phyloP scores from a whole-genome alignment of 2,113 vertebrate genomes.

The Eonycteris spelaea region DNA sequence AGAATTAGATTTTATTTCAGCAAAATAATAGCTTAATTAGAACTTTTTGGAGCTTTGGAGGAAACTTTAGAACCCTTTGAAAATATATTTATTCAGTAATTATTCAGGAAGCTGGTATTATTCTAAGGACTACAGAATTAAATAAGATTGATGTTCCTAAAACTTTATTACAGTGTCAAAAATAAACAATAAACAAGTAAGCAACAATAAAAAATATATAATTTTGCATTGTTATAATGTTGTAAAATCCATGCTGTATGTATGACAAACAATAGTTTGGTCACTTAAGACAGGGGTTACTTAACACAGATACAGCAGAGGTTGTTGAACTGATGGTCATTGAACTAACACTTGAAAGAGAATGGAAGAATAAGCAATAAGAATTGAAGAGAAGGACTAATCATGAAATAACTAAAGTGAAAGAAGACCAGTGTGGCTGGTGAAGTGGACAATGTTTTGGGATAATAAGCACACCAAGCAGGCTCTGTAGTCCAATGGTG shows the following conservation, averaged over 20 bases:
- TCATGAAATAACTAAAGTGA: background rate
- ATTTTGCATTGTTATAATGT: background rate
- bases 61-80: background rate
- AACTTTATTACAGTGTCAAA: background rate
- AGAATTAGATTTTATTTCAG: slow-evolving; percentile 58
- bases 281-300: background rate
- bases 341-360: background rate
- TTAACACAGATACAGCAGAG: background rate
- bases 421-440: background rate
- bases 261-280: background rate
- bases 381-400: background rate
- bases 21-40: slow-evolving; percentile 39
- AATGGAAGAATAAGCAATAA: background rate
- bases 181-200: background rate
- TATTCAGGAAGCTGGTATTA: background rate
- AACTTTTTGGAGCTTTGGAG: slow-evolving; percentile 17
- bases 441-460: background rate
- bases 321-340: background rate
- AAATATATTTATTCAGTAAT: slow-evolving; percentile 14
- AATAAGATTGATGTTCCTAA: background rate
- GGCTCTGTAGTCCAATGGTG: background rate
- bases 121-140: background rate
- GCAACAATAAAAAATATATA: background rate
- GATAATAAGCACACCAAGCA: background rate
- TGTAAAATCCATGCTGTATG: background rate